Conservation (phyloP, 2,888 invertebrate genomes). For the Ferdinandea cuprea region DNA sequence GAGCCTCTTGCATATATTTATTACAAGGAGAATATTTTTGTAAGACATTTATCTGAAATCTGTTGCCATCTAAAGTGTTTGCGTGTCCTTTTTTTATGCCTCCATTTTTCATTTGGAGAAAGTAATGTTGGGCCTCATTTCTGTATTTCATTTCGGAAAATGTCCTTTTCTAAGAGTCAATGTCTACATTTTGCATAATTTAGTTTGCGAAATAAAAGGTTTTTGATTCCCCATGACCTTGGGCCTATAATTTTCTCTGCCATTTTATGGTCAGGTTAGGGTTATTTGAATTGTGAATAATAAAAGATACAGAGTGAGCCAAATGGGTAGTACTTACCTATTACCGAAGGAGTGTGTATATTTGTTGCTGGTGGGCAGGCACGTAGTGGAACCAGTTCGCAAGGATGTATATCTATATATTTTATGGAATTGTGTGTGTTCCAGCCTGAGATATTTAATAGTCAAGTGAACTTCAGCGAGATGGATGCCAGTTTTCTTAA, state of each 20-base stretch:
- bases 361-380: too few relatives aligned
- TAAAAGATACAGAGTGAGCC: neutral
- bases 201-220: constrained; percentile 42
- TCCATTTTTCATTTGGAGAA: neutral
- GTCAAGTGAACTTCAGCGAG: too few relatives aligned
- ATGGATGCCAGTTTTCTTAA: too few relatives aligned
- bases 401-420: too few relatives aligned
- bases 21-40: constrained; percentile 41
- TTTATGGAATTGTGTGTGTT: too few relatives aligned
- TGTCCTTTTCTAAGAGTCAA: constrained; percentile 46
- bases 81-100: constrained; percentile 14
- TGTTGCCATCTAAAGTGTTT: constrained; percentile 47
- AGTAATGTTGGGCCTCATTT: constrained; percentile 40
- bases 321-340: neutral
- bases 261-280: constrained; percentile 52
- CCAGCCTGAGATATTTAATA: too few relatives aligned
- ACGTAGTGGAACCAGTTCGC: too few relatives aligned
- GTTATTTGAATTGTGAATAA: constrained; percentile 28
- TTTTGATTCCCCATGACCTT: constrained; percentile 21
- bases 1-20: constrained; percentile 25
- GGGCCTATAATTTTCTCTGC: constrained; percentile 48
- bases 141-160: constrained; percentile 47
- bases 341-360: too few relatives aligned
- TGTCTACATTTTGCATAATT: constrained; percentile 68
- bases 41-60: constrained; percentile 54